phyloP scores from a whole-genome alignment of 2,113 vertebrate species.

The Anarrhichthys ocellatus region DNA sequence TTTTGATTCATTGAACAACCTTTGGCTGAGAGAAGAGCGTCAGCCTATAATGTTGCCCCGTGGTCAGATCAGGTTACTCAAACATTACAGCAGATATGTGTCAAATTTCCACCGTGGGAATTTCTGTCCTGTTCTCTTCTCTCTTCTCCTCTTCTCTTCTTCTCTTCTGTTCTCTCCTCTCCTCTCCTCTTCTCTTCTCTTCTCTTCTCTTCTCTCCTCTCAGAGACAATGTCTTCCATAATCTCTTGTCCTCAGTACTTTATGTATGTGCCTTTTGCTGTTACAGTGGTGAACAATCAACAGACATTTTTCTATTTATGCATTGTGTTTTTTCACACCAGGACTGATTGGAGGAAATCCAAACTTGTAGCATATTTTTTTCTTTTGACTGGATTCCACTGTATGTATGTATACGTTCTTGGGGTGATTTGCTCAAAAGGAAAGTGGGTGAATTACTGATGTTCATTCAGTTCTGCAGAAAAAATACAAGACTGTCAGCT shows the following conservation, averaged over 20 bases:
- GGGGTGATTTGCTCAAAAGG: slow-evolving; percentile 68
- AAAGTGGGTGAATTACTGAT: not conserved
- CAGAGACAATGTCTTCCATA: slow-evolving; percentile 73
- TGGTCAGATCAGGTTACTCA: not conserved
- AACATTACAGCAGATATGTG: not conserved
- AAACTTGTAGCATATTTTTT: slow-evolving; percentile 18
- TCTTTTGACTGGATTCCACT: slow-evolving; percentile 75
- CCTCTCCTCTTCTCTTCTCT: slow-evolving; percentile 10
- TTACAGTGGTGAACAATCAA: slow-evolving; percentile 78
- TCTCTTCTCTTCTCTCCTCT: slow-evolving; percentile 4
- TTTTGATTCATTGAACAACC: not conserved
- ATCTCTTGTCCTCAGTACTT: slow-evolving; percentile 79
- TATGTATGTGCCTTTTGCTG: slow-evolving; percentile 53
- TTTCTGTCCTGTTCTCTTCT: not conserved
- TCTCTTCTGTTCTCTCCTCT: slow-evolving; percentile 1
- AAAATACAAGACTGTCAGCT: not conserved
- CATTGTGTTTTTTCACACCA: slow-evolving; percentile 31
- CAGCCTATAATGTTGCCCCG: not conserved
- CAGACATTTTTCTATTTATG: slow-evolving; percentile 29
- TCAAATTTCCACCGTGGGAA: not conserved
- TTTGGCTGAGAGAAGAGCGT: not conserved
- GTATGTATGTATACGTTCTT: slow-evolving; percentile 48
- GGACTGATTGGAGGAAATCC: slow-evolving; percentile 38
- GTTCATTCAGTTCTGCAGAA: slow-evolving; percentile 13
- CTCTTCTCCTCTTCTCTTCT: slow-evolving; percentile 8